phyloP scores from a whole-genome alignment of 2,113 vertebrate genomes.

The Hippocampus zosterae region DNA sequence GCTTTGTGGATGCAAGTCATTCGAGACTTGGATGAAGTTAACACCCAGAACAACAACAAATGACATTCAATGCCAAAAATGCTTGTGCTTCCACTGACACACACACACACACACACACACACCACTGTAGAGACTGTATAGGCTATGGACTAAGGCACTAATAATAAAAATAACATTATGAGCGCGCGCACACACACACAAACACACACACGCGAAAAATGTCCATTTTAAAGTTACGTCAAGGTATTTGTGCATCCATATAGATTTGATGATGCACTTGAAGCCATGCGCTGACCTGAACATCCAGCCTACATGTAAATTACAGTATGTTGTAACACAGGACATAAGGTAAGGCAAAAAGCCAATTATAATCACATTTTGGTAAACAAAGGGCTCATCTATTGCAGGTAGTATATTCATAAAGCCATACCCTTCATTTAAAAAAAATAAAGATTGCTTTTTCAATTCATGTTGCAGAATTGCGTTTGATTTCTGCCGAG shows the following conservation, averaged over 20 bases:
- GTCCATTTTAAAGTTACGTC: conserved; percentile 5
- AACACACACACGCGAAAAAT: background rate
- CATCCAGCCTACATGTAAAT: conserved; percentile 21
- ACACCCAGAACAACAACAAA: conserved; percentile 27
- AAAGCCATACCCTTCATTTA: conserved; percentile 26
- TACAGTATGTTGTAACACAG: conserved; percentile 32
- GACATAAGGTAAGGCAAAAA: conserved; percentile 35
- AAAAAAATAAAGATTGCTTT: conserved; percentile 8
- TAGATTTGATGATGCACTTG: conserved; percentile 19
- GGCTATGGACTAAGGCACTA: conserved; percentile 73
- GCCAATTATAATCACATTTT: conserved; percentile 46
- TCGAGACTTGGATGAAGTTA: conserved; percentile 33
- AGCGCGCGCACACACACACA: conserved; percentile 15
- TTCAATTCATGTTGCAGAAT: background rate
- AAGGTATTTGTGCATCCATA: conserved; percentile 30
- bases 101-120: conserved; percentile 42
- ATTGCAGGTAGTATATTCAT: conserved; percentile 42
- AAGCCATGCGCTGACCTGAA: conserved; percentile 57
- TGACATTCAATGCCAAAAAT: conserved; percentile 18
- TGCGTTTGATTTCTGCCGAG: background rate
- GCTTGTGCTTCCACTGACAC: conserved; percentile 27
- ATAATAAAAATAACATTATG: conserved; percentile 61
- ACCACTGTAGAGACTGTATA: conserved; percentile 51
- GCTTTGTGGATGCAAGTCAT: background rate
- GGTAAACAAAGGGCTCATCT: conserved; percentile 43